Base-by-base conservation (phyloP, 1,140 invertebrate genomes). In the Dolichoris vasculosae region DNA sequence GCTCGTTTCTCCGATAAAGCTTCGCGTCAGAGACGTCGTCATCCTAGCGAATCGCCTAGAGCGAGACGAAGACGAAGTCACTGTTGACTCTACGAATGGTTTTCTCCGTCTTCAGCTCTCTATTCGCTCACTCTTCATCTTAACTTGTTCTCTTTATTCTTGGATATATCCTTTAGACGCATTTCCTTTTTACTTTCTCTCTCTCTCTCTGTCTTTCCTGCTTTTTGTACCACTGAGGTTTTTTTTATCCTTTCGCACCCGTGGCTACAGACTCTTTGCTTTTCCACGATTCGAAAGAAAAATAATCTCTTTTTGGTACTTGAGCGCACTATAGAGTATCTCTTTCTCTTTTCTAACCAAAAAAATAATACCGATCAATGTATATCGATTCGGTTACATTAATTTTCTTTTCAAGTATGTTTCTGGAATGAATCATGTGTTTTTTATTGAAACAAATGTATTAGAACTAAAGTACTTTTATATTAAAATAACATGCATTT, bases 1-100 rank as follows among this genome's bases (percentile, higher is more conserved):
- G 73, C 85, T 86, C 83, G 83, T 84, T 84, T 84, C 76, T 71
- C 55, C 71, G 71, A 85, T 85, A 85, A 85, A 85, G 79, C 78
- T 23, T 51, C 83, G 40, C 55, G 69, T 43, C 20, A 20, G 67
- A 67, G 59, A 30, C 32, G 43, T 73, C 67, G 46, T 40, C 67
- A 15, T 71, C 30, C 59, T 84, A n/a, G n/a, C n/a, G 78, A 38
- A 84, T 84, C 77, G 67, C 84, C 84, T 55, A 30, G 40, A 71
- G 79, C 59, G 26, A 82, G 71, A 86, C 79, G 85, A 82, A 86
- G 85, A 86, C 67, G 79, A 82, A 86, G 73, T 86, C 85, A 69
- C 67, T 82, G 73, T 86, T 86, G 85, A 82, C 80, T 82, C 63
- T 82, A 71, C 59, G 71, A 82, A 78, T 82, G 46, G 55, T 69